These are phyloP conservation scores for Promerops cafer DNA, from an alignment of 2,113 vertebrate genomes.

Conservation along the genomic window DNA sequence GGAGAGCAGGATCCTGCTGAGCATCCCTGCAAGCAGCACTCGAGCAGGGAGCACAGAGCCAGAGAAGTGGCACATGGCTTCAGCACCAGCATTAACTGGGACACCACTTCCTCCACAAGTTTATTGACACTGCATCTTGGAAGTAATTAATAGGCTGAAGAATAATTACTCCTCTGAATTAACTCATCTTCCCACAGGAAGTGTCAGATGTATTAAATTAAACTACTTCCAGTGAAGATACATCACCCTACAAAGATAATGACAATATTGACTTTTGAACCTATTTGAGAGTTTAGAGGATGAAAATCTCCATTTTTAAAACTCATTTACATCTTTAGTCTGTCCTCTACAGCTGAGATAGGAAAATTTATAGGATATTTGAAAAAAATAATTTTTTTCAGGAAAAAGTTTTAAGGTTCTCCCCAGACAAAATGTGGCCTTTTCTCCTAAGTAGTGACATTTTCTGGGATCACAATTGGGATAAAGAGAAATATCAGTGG, in stretches of 20 bases:
- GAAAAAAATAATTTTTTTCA: not conserved
- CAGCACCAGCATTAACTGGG: not conserved
- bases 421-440: not conserved
- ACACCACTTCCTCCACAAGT: not conserved
- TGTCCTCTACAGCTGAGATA: not conserved
- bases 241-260: not conserved
- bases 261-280: not conserved
- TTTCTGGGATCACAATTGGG: not conserved
- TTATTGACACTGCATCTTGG: not conserved
- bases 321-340: not conserved
- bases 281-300: not conserved
- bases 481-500: not conserved
- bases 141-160: not conserved
- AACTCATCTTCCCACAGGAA: not conserved
- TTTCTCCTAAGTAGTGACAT: not conserved
- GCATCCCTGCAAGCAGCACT: not conserved
- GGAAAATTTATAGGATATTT: not conserved
- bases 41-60: not conserved
- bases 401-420: not conserved
- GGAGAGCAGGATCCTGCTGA: not conserved
- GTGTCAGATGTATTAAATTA: not conserved
- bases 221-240: not conserved
- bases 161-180: not conserved
- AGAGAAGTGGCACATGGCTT: not conserved
- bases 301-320: not conserved